Evolutionary conservation across 2,888 invertebrate species (phyloP).

Genomic region (Nomada lathburiana): DNA sequence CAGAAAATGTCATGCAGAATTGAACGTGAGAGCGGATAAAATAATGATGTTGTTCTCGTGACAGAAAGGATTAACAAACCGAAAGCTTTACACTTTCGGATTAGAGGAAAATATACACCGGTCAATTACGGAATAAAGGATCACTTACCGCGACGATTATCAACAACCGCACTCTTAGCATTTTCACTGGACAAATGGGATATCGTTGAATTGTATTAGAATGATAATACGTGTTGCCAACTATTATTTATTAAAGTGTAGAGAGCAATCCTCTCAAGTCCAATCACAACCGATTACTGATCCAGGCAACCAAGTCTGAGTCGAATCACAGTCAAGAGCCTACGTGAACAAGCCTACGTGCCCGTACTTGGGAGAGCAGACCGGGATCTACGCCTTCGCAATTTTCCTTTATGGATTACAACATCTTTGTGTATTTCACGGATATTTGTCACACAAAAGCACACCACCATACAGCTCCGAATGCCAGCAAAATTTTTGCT

Average conservation of each 20-base stretch:
- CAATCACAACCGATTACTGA: conserved; percentile 68
- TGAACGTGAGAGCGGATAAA: too few species aligned
- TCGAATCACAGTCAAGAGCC: conserved; percentile 60
- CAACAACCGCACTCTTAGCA: conserved; percentile 14
- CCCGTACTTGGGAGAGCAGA: conserved; percentile 67
- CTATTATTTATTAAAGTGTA: neutral
- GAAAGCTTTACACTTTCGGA: too few species aligned
- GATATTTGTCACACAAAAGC: neutral
- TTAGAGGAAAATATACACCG: too few species aligned
- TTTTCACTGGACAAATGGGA: conserved; percentile 7
- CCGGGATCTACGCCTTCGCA: conserved; percentile 73
- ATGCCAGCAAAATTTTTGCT: too few species aligned
- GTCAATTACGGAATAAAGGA: neutral
- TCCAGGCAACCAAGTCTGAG: conserved; percentile 51
- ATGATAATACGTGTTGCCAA: neutral
- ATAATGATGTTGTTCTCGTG: too few species aligned
- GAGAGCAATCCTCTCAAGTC: conserved; percentile 56
- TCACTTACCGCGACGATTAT: conserved; percentile 51
- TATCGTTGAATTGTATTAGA: neutral
- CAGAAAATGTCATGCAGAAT: too few species aligned
- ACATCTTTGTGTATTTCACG: conserved; percentile 19
- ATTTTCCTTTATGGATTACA: conserved; percentile 68
- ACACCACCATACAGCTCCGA: too few species aligned
- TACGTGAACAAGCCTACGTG: conserved; percentile 60
- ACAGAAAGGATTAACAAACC: too few species aligned